Evolutionary conservation across 2,797 vertebrate genomes (phyloP).

Genomic region (Amphiprion clarkii): DNA sequence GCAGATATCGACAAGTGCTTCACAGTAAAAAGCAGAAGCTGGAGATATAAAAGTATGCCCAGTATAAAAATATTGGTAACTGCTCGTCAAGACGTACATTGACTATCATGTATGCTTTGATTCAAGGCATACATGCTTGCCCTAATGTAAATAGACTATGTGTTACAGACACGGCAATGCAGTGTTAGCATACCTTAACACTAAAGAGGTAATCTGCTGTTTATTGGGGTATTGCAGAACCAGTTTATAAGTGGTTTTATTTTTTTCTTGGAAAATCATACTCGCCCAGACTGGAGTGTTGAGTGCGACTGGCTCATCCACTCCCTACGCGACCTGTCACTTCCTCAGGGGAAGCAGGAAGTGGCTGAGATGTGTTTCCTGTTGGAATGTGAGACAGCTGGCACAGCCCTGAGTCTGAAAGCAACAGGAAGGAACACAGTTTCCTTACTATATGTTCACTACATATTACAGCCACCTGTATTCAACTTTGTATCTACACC

Average conservation of each 20-base stretch:
- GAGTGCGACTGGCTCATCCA: constrained; percentile 15
- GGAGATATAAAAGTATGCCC: too few relatives aligned
- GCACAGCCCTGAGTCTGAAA: constrained; percentile 34
- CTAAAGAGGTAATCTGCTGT: constrained; percentile 19
- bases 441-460: constrained; percentile 21
- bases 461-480: constrained; percentile 10
- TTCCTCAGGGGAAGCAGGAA: constrained; percentile 78
- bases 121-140: constrained; percentile 3
- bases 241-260: constrained; percentile 13
- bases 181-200: constrained; percentile 30
- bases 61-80: too few relatives aligned
- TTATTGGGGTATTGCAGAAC: constrained; percentile 21
- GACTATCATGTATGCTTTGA: neutral
- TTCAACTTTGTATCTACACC: too few relatives aligned
- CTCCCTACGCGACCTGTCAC: constrained; percentile 39
- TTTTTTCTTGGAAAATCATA: constrained; percentile 20
- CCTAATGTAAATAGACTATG: constrained; percentile 15
- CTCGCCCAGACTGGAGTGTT: constrained; percentile 22
- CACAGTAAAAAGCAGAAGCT: neutral
- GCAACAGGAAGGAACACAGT: constrained; percentile 47
- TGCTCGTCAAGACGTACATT: too few relatives aligned
- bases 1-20: neutral
- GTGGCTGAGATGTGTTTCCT: constrained; percentile 72
- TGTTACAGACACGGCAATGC: constrained; percentile 39
- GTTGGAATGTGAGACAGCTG: constrained; percentile 53